Conservation (phyloP, 2,888 invertebrate species). For the Melieria picta region DNA sequence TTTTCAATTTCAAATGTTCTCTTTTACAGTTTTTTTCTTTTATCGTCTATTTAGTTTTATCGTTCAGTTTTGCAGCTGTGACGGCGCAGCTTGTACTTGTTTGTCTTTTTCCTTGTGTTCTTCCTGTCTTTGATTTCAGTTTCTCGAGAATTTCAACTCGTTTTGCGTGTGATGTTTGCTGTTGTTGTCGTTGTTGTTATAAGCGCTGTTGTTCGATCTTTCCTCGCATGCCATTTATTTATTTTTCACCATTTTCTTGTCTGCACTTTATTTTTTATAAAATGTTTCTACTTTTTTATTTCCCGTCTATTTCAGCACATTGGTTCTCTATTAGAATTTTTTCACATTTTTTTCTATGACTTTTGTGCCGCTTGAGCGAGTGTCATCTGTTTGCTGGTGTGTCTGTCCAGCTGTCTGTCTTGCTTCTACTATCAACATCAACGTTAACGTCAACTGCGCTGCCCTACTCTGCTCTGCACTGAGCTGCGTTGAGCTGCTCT, state of each 20-base stretch:
- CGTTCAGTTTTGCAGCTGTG: too few species aligned
- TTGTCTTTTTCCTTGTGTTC: too few species aligned
- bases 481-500: neutral
- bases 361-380: slow-evolving; percentile 17
- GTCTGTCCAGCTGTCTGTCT: neutral
- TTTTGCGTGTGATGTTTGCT: too few species aligned
- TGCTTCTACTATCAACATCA: too few species aligned
- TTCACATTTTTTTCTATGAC: slow-evolving; percentile 4
- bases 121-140: too few species aligned
- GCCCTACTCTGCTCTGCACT: slow-evolving; percentile 3
- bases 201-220: neutral
- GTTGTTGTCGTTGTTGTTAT: too few species aligned
- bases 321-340: neutral
- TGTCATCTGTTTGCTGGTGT: slow-evolving; percentile 31
- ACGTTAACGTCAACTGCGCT: neutral
- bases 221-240: neutral
- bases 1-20: too few species aligned
- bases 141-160: too few species aligned
- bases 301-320: neutral
- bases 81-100: too few species aligned
- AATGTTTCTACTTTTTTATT: neutral
- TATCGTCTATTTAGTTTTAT: too few species aligned
- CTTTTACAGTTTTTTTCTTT: too few species aligned
- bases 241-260: slow-evolving; percentile 1
- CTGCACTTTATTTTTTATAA: neutral